Evolutionary conservation across 2,797 vertebrate genomes (phyloP).

Genomic region (Alcedo atthis): DNA sequence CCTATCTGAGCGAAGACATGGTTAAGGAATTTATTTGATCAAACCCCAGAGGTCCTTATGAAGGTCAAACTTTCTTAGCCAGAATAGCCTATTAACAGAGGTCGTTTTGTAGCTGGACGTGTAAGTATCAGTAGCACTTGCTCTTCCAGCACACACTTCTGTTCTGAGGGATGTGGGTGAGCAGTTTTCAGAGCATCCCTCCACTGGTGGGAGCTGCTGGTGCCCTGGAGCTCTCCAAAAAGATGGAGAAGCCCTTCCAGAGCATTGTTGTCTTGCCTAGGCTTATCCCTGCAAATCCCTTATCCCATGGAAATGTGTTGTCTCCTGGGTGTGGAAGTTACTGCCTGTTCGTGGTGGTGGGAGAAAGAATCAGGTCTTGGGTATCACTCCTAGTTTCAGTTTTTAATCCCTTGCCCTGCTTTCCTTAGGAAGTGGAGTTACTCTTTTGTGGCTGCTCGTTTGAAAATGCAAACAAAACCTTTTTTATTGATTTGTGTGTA

Average conservation of each 20-base stretch:
- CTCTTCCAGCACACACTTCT: rapidly evolving
- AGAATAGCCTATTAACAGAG: neutral
- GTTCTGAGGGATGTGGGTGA: rapidly evolving
- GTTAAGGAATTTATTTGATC: neutral
- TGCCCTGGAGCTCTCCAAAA: neutral
- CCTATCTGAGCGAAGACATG: neutral
- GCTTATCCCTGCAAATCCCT: neutral
- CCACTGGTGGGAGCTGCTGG: rapidly evolving
- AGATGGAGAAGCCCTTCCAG: neutral
- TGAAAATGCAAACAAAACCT: slow-evolving; percentile 72
- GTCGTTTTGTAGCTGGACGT: neutral
- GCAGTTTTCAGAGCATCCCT: neutral
- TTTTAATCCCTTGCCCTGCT: neutral
- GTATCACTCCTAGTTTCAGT: neutral
- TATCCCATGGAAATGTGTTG: rapidly evolving
- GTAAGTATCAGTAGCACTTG: neutral
- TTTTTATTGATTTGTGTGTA: slow-evolving; percentile 77
- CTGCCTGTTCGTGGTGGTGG: neutral
- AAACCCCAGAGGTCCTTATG: neutral
- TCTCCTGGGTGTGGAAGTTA: neutral
- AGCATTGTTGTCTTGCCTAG: rapidly evolving
- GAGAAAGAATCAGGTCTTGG: neutral
- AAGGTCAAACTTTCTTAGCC: neutral
- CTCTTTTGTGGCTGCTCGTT: slow-evolving; percentile 60
- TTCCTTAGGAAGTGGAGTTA: slow-evolving; percentile 32